These are phyloP conservation scores for Trematomus loennbergii DNA, from an alignment of 2,113 vertebrate species.

Conservation along the genomic window DNA sequence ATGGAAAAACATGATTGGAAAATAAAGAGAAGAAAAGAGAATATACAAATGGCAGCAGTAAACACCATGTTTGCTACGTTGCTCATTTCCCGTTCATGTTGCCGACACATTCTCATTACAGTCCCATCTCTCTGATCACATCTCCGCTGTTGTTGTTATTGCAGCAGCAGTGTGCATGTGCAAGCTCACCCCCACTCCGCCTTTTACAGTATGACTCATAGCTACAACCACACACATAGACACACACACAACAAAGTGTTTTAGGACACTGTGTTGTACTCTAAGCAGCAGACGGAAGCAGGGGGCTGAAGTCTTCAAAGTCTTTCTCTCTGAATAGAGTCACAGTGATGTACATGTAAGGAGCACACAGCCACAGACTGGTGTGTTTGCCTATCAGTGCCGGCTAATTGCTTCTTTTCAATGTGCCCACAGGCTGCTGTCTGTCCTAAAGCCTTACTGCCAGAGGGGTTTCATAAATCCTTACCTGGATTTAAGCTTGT, in stretches of 20 bases:
- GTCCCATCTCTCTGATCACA: conserved; percentile 34
- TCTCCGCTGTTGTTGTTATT: conserved; percentile 7
- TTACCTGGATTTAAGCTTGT: neutral
- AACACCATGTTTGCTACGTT: neutral
- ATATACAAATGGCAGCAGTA: neutral
- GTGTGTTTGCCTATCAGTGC: conserved; percentile 11
- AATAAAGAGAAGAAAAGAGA: neutral
- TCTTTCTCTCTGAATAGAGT: conserved; percentile 18
- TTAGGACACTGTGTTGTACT: conserved; percentile 27
- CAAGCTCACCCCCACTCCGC: conserved; percentile 23
- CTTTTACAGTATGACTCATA: conserved; percentile 61
- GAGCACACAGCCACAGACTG: conserved; percentile 1
- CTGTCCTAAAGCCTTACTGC: neutral
- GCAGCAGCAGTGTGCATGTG: conserved; percentile 22
- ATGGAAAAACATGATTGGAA: neutral
- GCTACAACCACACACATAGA: neutral
- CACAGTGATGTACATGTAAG: conserved; percentile 18
- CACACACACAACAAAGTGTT: conserved; percentile 14
- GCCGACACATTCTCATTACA: conserved; percentile 46
- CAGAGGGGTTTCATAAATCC: conserved; percentile 10
- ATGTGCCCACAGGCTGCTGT: conserved; percentile 11
- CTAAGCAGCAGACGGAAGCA: conserved; percentile 9
- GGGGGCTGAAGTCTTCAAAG: conserved; percentile 1
- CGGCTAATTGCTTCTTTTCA: conserved; percentile 36
- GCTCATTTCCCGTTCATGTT: neutral